phyloP scores from a whole-genome alignment of 2,797 vertebrate genomes.

The Ptychobarbus kaznakovi region DNA sequence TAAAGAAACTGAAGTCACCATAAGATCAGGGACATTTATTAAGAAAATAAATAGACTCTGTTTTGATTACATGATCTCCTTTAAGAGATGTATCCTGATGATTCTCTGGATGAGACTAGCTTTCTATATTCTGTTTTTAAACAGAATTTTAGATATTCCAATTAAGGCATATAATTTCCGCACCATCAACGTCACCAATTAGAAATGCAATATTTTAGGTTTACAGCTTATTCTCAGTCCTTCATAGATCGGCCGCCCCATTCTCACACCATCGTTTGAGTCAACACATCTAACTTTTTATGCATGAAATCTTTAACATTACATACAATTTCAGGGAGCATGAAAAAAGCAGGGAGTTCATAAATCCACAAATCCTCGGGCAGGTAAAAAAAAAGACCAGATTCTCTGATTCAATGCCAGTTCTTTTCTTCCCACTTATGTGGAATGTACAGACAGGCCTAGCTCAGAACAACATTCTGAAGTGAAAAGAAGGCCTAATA shows the following conservation, averaged over 20 bases:
- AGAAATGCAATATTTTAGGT: background rate
- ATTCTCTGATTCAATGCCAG: background rate
- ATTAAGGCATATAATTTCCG: too few relatives aligned
- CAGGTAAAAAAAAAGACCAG: background rate
- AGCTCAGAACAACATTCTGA: conserved; percentile 43
- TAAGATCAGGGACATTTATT: too few relatives aligned
- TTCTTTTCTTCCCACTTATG: conserved; percentile 3
- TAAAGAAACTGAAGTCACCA: too few relatives aligned
- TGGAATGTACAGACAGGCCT: conserved; percentile 44
- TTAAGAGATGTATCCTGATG: background rate
- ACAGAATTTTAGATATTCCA: too few relatives aligned
- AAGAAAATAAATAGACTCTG: too few relatives aligned
- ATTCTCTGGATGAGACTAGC: background rate
- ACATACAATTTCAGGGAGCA: background rate
- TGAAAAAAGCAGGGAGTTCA: background rate
- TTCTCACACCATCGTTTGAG: background rate
- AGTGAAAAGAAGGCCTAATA: conserved; percentile 35
- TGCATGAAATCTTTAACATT: background rate
- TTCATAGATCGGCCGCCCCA: background rate
- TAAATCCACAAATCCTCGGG: background rate
- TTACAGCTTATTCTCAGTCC: background rate
- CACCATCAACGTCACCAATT: too few relatives aligned
- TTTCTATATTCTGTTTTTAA: background rate
- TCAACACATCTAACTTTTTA: background rate
- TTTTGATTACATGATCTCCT: background rate